Base-by-base conservation (phyloP, 1,140 invertebrate genomes). In the Caligus rogercresseyi region DNA sequence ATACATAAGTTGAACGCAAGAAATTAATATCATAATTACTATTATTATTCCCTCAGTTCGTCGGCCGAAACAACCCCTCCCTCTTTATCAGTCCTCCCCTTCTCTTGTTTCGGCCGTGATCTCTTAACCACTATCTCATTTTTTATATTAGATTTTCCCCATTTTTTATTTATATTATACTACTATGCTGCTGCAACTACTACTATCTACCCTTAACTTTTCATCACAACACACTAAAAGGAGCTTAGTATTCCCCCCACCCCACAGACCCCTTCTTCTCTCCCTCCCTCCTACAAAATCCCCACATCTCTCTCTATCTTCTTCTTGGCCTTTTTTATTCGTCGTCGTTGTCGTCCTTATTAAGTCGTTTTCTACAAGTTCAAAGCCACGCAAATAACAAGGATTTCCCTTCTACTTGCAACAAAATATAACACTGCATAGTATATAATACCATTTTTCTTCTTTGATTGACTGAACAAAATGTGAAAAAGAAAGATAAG, bases 141-240 rank as follows among this genome's bases (percentile, higher is more conserved):
- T 43, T 43, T 43, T 43, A n/a, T 43, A 43, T 43, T 43, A 43
- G 31, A 43, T 43, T 43, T 43, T 43, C n/a, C n/a, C n/a, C n/a
- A n/a, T n/a, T 43, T 43, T 43, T 43, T 43, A 43, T 43, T 43
- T 43, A 43, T 43, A 43, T 43, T 11, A 7, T 11, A n/a, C 31
- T 11, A 11, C 7, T 43, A 43, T 43, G n/a, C n/a, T 11, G n/a
- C 7, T 43, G 7, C 31, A 7, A 43, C 31, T n/a, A n/a, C n/a
- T n/a, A n/a, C n/a, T n/a, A n/a, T n/a, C n/a, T n/a, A n/a, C n/a
- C n/a, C n/a, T n/a, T n/a, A n/a, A n/a, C n/a, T n/a, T n/a, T n/a
- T n/a, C n/a, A n/a, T n/a, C n/a, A n/a, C n/a, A n/a, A 43, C 31
- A 43, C 31, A 43, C 7, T 11, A 43, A 43, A 43, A 11, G 31